Percentiles rank a stretch among this genome's conserved stretches.
These are phyloP conservation scores for Trachelus stipa DNA, from an alignment of 2,888 invertebrate genomes.

Conservation along the genomic window DNA sequence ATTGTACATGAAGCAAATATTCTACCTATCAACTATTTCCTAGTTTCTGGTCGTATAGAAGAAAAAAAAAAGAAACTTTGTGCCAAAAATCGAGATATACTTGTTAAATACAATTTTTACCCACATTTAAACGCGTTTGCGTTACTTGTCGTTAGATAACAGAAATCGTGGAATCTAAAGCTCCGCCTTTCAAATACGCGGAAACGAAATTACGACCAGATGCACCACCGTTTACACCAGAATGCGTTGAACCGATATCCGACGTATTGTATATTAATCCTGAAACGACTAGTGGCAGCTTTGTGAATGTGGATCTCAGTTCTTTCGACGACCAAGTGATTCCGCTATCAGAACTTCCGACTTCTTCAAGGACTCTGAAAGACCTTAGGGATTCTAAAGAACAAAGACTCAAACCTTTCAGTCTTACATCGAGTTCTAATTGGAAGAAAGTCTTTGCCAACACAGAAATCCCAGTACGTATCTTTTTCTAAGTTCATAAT, in stretches of 20 bases:
- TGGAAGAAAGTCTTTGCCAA: slow-evolving; percentile 31
- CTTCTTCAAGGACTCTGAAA: slow-evolving; percentile 24
- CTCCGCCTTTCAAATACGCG: slow-evolving; percentile 31
- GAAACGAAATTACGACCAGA: slow-evolving; percentile 46
- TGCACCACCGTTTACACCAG: slow-evolving; percentile 46
- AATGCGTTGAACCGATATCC: slow-evolving; percentile 26
- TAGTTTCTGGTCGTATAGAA: too few species aligned
- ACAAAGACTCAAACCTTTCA: slow-evolving; percentile 35
- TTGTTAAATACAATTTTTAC: too few species aligned
- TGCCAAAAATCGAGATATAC: too few species aligned
- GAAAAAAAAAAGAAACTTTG: too few species aligned
- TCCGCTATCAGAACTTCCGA: slow-evolving; percentile 19
- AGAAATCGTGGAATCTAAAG: slow-evolving; percentile 17
- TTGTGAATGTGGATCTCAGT: slow-evolving; percentile 38
- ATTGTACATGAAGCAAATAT: too few species aligned
- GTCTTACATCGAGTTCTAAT: slow-evolving; percentile 33
- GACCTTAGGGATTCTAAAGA: slow-evolving; percentile 17
- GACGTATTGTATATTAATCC: slow-evolving; percentile 13
- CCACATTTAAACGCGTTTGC: too few species aligned
- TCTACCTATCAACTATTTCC: too few species aligned
- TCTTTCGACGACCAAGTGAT: slow-evolving; percentile 10
- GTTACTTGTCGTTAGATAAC: too few species aligned
- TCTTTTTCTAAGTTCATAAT: too few species aligned
- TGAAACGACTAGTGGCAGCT: slow-evolving; percentile 35
- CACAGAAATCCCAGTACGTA: slow-evolving; percentile 23